Base-by-base conservation (phyloP, 37 sponge, comb jelly and placozoan species). In the Petrosia ficiformis region DNA sequence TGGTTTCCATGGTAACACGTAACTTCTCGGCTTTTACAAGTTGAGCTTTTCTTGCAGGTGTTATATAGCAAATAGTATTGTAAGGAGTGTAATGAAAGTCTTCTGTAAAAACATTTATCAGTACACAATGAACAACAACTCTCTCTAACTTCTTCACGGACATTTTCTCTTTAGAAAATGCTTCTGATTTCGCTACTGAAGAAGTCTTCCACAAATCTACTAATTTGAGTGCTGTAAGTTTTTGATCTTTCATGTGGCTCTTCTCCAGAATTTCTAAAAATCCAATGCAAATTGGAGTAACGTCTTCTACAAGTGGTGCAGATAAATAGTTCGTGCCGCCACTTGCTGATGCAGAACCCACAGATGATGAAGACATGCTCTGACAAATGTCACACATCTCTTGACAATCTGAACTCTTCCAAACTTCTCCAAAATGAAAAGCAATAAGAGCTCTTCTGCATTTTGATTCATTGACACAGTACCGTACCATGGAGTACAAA, bases 1-100 rank as follows among this genome's bases (percentile, higher is more conserved):
- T n/a, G n/a, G n/a, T 48, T 14, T 48, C 54, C 8, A 48, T 61
- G 28, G 14, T 26, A 26, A 61, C 63, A 29, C 39, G 11, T 5
- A 68, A 5, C 8, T 39, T 14, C 19, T 84, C 87, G 19, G 40
- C 73, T 74, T 60, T 76, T 42, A 90, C 75, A 10, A 67, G 39
- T 16, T 24, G 43, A 1, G 93, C 90, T 26, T 70, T 84, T 35
- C 70, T 40, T 19, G 90, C 93, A 0, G 59, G 70, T 4, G 33
- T 65, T 19, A 95, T 71, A 42, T 95, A 95, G 52, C 93, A 77
- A 44, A 88, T 87, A 21, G 96, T 95, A 24, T 42, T 59, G 70
- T 95, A 95, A 0, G 96, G 79, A n/a, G 96, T 95, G 79, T 84
- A 95, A 74, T 97, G 96, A 68, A 91, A 94, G 10, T 94, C 88